These are phyloP conservation scores for Venturia canescens DNA, from an alignment of 1,140 invertebrate species.

Conservation along the genomic window DNA sequence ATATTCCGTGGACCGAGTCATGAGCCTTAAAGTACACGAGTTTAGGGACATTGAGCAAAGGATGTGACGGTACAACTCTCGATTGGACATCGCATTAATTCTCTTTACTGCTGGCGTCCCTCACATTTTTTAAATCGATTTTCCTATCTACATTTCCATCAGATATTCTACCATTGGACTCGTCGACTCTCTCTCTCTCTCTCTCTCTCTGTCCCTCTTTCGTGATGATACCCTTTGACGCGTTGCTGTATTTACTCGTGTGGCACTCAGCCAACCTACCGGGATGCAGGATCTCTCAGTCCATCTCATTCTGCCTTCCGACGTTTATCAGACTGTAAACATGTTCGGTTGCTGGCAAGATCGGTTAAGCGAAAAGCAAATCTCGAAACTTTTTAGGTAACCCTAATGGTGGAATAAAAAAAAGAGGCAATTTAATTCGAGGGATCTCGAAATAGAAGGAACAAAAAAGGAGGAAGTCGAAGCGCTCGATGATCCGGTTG, in stretches of 20 bases:
- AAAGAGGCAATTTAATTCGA: too few relatives aligned
- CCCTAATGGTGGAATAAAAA: too few relatives aligned
- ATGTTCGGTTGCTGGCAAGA: not conserved
- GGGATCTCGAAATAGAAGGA: too few relatives aligned
- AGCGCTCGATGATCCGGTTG: too few relatives aligned
- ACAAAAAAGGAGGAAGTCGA: too few relatives aligned
- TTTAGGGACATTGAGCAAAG: conserved; percentile 27
- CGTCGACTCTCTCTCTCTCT: conserved; percentile 49
- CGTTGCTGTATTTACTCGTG: conserved; percentile 58
- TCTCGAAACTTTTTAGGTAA: not conserved
- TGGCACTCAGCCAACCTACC: conserved; percentile 64
- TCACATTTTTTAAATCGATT: not conserved
- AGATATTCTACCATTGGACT: not conserved
- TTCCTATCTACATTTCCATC: conserved; percentile 24
- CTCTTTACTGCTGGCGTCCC: conserved; percentile 44
- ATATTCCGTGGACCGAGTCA: conserved; percentile 51
- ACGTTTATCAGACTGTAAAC: not conserved
- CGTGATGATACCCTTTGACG: conserved; percentile 43
- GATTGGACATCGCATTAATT: conserved; percentile 59
- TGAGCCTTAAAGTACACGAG: conserved; percentile 51
- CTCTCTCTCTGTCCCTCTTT: conserved; percentile 45
- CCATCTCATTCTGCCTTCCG: not conserved
- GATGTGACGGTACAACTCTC: conserved; percentile 50
- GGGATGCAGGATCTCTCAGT: not conserved
- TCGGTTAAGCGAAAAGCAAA: not conserved